Evolutionary conservation across 2,113 vertebrate genomes (phyloP).

Genomic region (Phylloscopus trochilus): DNA sequence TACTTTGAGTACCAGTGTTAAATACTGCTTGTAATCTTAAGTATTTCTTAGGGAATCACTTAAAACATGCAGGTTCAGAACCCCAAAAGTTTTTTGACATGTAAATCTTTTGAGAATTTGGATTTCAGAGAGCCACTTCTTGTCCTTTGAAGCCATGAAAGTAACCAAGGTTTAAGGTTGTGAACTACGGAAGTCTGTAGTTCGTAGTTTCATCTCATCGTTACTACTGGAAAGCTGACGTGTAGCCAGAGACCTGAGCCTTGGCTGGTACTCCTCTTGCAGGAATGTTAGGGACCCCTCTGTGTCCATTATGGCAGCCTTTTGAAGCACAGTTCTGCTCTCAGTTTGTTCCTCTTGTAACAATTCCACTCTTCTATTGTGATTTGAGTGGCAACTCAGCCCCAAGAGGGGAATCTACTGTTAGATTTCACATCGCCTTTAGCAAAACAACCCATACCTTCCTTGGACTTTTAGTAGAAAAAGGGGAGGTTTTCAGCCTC

Average conservation of each 20-base stretch:
- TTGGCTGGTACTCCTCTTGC: neutral
- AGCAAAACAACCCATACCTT: neutral
- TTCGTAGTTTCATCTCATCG: neutral
- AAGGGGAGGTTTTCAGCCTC: neutral
- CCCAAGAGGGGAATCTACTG: neutral
- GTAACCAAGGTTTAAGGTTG: neutral
- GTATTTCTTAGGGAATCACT: neutral
- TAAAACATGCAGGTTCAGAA: neutral
- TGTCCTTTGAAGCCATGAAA: neutral
- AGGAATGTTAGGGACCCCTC: rapidly evolving
- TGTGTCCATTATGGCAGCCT: rapidly evolving
- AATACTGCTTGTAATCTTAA: neutral
- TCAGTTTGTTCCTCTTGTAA: neutral
- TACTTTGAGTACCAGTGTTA: neutral
- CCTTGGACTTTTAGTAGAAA: neutral
- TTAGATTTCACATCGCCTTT: neutral
- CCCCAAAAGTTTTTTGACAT: neutral
- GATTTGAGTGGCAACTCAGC: neutral
- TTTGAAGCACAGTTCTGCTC: neutral
- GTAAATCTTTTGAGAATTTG: neutral
- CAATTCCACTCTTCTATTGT: neutral
- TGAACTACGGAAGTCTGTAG: neutral
- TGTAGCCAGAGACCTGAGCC: neutral
- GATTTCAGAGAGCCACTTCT: neutral
- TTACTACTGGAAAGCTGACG: neutral